A percentile compares a stretch with the other conserved stretches of the same genome.
These are phyloP conservation scores for Mythimna loreyi DNA, from an alignment of 2,888 invertebrate genomes.

Conservation along the genomic window DNA sequence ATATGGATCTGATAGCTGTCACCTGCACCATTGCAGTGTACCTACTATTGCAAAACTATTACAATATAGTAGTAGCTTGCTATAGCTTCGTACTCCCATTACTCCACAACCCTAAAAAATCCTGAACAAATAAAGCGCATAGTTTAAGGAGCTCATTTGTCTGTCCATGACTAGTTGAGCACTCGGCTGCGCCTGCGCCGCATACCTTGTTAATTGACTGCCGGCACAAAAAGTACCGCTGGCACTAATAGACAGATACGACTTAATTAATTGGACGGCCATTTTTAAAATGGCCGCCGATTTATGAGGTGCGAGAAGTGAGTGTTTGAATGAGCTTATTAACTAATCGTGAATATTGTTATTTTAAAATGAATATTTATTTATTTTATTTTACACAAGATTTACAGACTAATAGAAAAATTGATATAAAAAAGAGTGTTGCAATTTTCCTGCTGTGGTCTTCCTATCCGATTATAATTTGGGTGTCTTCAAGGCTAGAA, in stretches of 20 bases:
- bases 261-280: slow-evolving; percentile 48
- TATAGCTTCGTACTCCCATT: slow-evolving; percentile 18
- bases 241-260: slow-evolving; percentile 51
- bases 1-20: no score
- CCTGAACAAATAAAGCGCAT: slow-evolving; percentile 63
- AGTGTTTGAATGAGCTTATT: slow-evolving; percentile 9
- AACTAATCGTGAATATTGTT: slow-evolving; percentile 9
- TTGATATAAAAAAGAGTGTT: no score
- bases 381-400: no score
- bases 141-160: slow-evolving; percentile 64
- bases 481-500: no score
- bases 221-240: slow-evolving; percentile 53
- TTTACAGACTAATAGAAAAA: no score
- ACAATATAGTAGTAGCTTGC: not conserved
- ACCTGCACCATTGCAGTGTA: no score
- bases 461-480: no score
- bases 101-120: slow-evolving; percentile 11
- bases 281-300: slow-evolving; percentile 50
- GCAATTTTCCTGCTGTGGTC: no score
- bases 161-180: slow-evolving; percentile 62
- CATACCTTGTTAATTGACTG: slow-evolving; percentile 69
- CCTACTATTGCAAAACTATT: not conserved
- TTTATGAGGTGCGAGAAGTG: slow-evolving; percentile 33
- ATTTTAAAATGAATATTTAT: no score
- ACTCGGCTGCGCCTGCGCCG: slow-evolving; percentile 49